These are phyloP conservation scores for Corythornis madagascariensis DNA, from an alignment of 2,113 vertebrate genomes.

Conservation along the genomic window DNA sequence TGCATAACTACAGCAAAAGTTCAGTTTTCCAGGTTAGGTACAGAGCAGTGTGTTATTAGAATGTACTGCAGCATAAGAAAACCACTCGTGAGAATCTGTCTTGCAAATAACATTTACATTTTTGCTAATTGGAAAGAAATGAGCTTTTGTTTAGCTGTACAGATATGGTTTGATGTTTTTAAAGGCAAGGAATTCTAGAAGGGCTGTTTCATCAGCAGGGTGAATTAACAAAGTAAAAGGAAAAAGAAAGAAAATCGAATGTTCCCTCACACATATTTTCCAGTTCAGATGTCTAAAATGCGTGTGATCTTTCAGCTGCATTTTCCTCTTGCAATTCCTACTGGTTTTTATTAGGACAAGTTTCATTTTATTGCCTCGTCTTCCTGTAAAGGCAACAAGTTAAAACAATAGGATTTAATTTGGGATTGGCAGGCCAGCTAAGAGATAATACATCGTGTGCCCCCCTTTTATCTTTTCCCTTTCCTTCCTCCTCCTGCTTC, in stretches of 20 bases:
- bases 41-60: background rate
- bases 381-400: slow-evolving; percentile 62
- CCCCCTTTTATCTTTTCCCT: slow-evolving; percentile 5
- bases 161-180: background rate
- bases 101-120: slow-evolving; percentile 9
- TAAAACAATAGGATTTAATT: slow-evolving; percentile 65
- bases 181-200: slow-evolving; percentile 27
- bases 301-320: background rate
- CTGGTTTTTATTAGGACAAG: slow-evolving; percentile 39
- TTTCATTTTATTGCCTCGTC: slow-evolving; percentile 59
- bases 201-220: background rate
- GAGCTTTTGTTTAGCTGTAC: background rate
- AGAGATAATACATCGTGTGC: background rate
- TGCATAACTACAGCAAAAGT: background rate
- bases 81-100: background rate
- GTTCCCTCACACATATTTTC: background rate
- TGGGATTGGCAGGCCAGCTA: slow-evolving; percentile 33
- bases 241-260: background rate
- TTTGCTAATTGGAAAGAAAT: slow-evolving; percentile 11
- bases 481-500: background rate
- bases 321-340: background rate
- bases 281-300: background rate
- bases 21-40: background rate
- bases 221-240: slow-evolving; percentile 10
- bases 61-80: background rate